Base-by-base conservation (phyloP, 2,797 vertebrate genomes). In the Sciurus carolinensis region DNA sequence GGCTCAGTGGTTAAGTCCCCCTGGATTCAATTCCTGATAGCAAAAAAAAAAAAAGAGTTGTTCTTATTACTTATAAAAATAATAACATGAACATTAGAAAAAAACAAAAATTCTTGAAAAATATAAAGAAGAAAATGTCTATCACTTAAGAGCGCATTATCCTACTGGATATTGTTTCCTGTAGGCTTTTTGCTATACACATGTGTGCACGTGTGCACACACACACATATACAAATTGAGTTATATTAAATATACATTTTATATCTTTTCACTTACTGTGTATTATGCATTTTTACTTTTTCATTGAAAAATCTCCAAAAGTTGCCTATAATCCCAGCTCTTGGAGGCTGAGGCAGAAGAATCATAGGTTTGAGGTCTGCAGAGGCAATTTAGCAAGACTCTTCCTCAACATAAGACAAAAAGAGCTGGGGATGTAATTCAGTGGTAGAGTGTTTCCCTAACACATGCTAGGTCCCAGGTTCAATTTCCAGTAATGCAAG, bases 241-340 rank as follows among this genome's bases (percentile, higher is more conserved):
- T 67, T 36, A 75, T 24, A 28, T 33, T 44, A 33, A 22, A 44
- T 18, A 47, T 24, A n/a, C 0, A 30, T 50, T 54, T 54, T 73
- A 20, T 20, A n/a, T 80, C 57, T 90, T 84, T 62, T 92, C 4
- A 66, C 39, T 64, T 76, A 69, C 30, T n/a, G 20, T 33, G 39
- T 75, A 50, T 24, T 81, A 72, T 66, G 59, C 42, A n/a, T 36
- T 62, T 95, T 82, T 82, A 67, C 5, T 59, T 94, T 94, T 84
- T 80, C 66, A 91, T 57, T 95, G 83, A n/a, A 77, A 85, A 94
- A 71, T 83, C 20, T 62, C 28, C 30, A 89, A 79, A 67, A 20
- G 26, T 72, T 42, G 33, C 33, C 33, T n/a, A 6, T n/a, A 67
- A n/a, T 67, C 33, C 13, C 66, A n/a, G 15, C 14, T n/a, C 5